Evolutionary conservation across 2,113 vertebrate species (phyloP), one percentile per base, ranked within the genome.

Genomic region (Elephas maximus): DNA sequence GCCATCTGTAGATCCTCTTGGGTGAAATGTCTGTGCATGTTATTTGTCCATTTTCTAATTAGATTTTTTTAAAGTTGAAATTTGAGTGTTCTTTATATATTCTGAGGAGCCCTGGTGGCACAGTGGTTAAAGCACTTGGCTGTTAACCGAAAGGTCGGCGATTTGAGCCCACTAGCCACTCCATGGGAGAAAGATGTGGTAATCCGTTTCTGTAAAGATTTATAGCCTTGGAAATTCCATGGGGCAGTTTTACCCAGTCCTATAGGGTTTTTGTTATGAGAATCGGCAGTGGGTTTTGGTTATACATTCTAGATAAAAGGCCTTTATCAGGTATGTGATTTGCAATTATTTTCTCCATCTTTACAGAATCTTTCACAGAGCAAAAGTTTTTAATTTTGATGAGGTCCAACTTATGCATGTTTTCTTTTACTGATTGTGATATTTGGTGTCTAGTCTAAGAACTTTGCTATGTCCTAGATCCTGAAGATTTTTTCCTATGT

Each of bases 361-460:
- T 90, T 60, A 73, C 2, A 48, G 24, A 90, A 84, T 57, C 53
- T 57, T 57, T 57, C 53, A 57, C 53, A 57, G 53, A 57, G 15
- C 53, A 57, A 57, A 78, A 33, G 6, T 10, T 88, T 51, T 90
- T 51, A 21, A 53, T 87, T 95, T 90, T 57, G 33, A 79, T 84
- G 10, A 93, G 8, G 63, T 91, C 12, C 30, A 74, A 12, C 53
- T 91, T 91, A 65, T 84, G 41, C 44, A 15, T 11, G 82, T 92
- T 94, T 62, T 28, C 79, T 88, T 92, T 67, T 48, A 80, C 85
- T 37, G 30, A 45, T 86, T 63, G 63, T 57, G 24, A 28, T 67
- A 24, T 77, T 97, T 89, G 51, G 9, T 86, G n/a, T 94, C 28
- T 48, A 65, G 1, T 84, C 28, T 69, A 92, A 94, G 33, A 89